Percentiles rank a stretch among this genome's conserved stretches.
These are phyloP conservation scores for Eufriesea mexicana DNA, from an alignment of 1,140 invertebrate genomes.

Conservation along the genomic window DNA sequence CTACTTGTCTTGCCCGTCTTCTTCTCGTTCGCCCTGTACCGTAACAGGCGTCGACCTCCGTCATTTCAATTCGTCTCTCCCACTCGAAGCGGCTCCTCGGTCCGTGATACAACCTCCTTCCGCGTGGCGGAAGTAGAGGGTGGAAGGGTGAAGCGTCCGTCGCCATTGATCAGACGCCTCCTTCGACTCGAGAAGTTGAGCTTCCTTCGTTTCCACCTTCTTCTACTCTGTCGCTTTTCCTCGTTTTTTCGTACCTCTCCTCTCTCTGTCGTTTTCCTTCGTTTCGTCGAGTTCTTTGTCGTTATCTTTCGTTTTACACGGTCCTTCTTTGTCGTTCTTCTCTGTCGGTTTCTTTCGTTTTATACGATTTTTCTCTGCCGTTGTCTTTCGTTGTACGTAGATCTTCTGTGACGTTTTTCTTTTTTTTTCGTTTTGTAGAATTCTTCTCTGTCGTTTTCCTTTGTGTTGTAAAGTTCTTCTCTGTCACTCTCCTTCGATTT, in stretches of 20 bases:
- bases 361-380: no score
- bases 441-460: no score
- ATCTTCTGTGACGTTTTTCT: no score
- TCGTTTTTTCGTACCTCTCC: background rate
- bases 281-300: no score
- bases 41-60: slow-evolving; percentile 10
- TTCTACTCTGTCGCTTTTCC: background rate
- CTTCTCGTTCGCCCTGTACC: slow-evolving; percentile 40
- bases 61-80: slow-evolving; percentile 46
- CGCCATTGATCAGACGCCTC: slow-evolving; percentile 32
- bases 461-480: no score
- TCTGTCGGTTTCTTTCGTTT: no score
- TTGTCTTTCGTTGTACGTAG: no score
- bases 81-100: slow-evolving; percentile 5
- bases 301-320: no score
- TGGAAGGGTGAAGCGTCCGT: slow-evolving; percentile 4
- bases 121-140: background rate
- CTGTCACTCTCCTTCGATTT: no score
- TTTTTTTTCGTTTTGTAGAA: no score
- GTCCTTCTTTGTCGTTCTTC: no score
- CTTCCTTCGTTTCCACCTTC: background rate
- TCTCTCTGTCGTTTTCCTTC: background rate
- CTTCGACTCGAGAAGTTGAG: background rate
- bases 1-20: slow-evolving; percentile 72
- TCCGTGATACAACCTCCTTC: slow-evolving; percentile 40